Evolutionary conservation across 2,888 invertebrate species (phyloP), one percentile per base, ranked within the genome.

Genomic region (Cephus spinipes): DNA sequence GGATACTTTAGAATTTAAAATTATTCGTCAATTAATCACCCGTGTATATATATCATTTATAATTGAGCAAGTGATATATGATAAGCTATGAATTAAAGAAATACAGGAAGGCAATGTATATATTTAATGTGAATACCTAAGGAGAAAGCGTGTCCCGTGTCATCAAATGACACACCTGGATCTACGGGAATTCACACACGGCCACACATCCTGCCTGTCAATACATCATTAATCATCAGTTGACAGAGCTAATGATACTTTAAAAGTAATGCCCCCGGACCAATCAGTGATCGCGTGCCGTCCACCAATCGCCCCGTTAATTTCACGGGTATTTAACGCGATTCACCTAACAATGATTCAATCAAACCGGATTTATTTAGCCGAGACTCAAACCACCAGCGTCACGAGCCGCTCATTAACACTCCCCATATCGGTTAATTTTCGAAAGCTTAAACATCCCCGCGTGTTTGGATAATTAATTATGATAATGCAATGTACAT

Each of bases 291-390:
- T 89, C 87, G 87, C 88, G 88, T 87, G 88, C 85, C 84, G 80
- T 73, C 73, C 83, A 78, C 79, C 77, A 84, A 86, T 86, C 82
- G 83, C 79, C 84, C 84, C 83, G 87, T 89, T 91, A 90, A 91
- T 91, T 91, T 91, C 90, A 91, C 90, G 90, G 89, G 86, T 88
- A 89, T 91, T 90, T 90, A 90, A 89, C 89, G 87, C 89, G 85
- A 86, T 86, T 87, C 84, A 85, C 82, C 83, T 81, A 86, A 89
- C 89, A 90, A 89, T 90, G 87, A 89, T 89, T 89, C 85, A 89
- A 90, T 90, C 90, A 87, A 86, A 83, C 81, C 80, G 86, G 88
- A 90, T 89, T 90, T 88, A 88, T 87, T 87, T 87, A 34, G 69
- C n/a, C 73, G 35, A 74, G 79, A 68, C 69, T 73, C 33, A 73